phyloP scores from a whole-genome alignment of 2,113 vertebrate species.

The Apodemus sylvaticus region DNA sequence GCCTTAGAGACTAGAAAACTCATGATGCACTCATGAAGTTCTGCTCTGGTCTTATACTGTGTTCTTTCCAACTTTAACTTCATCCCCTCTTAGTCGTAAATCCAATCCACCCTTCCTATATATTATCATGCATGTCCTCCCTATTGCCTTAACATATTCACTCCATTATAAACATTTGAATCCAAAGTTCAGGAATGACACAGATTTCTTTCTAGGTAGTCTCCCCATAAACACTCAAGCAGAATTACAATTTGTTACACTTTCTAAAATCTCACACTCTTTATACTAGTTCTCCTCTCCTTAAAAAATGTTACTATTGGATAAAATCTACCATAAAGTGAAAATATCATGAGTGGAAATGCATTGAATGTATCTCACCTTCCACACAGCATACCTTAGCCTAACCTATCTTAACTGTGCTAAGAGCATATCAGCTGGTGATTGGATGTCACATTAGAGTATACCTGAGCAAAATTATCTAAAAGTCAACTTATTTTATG shows the following conservation, averaged over 20 bases:
- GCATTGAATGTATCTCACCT: neutral
- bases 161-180: neutral
- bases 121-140: neutral
- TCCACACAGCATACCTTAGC: neutral
- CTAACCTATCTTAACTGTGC: neutral
- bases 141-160: neutral
- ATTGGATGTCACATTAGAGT: neutral
- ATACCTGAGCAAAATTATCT: neutral
- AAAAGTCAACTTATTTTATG: neutral
- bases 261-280: neutral
- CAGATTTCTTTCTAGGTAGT: neutral
- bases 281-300: neutral
- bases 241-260: neutral
- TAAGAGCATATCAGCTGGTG: neutral
- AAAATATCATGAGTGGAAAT: neutral
- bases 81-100: neutral
- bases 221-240: neutral
- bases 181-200: neutral
- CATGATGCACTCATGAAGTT: neutral
- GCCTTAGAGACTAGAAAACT: neutral
- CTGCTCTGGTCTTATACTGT: rapidly evolving
- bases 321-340: neutral
- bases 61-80: neutral
- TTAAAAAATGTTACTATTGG: neutral
- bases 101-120: rapidly evolving